These are phyloP conservation scores for Piaya cayana DNA, from an alignment of 2,113 vertebrate species.

Conservation along the genomic window DNA sequence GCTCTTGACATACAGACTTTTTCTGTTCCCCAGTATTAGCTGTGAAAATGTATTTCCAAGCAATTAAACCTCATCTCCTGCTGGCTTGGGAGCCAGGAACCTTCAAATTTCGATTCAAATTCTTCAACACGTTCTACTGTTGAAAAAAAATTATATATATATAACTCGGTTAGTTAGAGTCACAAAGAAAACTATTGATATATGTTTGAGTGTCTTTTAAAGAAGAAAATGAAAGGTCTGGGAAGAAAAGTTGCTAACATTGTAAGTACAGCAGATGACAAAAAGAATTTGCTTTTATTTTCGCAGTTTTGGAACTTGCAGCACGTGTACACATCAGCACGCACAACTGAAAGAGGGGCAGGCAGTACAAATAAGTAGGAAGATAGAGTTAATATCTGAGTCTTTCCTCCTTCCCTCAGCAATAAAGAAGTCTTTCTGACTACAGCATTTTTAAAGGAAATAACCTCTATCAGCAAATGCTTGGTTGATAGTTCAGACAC, in stretches of 20 bases:
- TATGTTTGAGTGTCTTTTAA: slow-evolving; percentile 55
- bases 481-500: background rate
- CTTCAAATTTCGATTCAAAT: slow-evolving; percentile 79
- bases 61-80: slow-evolving; percentile 80
- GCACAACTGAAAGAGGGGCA: background rate
- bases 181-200: slow-evolving; percentile 79
- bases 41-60: slow-evolving; percentile 82
- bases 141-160: slow-evolving; percentile 7
- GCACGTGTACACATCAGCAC: background rate
- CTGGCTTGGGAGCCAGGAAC: slow-evolving; percentile 76
- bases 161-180: slow-evolving; percentile 58
- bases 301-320: slow-evolving; percentile 18
- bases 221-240: slow-evolving; percentile 3
- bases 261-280: slow-evolving; percentile 59
- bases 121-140: slow-evolving; percentile 74
- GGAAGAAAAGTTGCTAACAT: slow-evolving; percentile 33
- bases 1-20: slow-evolving; percentile 76
- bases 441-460: background rate
- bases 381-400: background rate
- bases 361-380: background rate
- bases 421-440: background rate
- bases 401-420: background rate
- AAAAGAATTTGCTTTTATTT: slow-evolving; percentile 42
- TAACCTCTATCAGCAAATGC: background rate
- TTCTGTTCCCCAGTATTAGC: slow-evolving; percentile 74